A percentile compares a stretch with the other conserved stretches of the same genome.
Conservation (phyloP, 1,140 invertebrate species). For the Drosophila bifasciata region DNA sequence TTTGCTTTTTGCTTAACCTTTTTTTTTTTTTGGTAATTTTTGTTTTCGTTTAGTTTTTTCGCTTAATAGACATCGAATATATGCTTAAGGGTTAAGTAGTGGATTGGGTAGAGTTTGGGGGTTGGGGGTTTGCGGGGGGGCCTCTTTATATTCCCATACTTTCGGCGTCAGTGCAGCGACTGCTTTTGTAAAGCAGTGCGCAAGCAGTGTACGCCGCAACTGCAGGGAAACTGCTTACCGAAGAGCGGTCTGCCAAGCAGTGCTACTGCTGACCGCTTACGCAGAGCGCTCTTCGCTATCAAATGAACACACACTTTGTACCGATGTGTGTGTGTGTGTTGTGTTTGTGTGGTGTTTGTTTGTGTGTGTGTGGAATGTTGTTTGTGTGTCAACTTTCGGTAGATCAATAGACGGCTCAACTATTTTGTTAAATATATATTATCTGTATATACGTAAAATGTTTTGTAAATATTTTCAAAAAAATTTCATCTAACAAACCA, state of each 20-base stretch:
- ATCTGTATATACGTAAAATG: constrained; percentile 50
- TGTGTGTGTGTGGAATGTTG: constrained; percentile 40
- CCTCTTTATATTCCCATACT: constrained; percentile 18
- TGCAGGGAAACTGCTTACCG: constrained; percentile 22
- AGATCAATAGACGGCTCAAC: constrained; percentile 74
- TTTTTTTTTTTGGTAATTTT: constrained; percentile 27
- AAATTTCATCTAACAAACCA: constrained; percentile 80
- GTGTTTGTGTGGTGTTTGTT: constrained; percentile 31
- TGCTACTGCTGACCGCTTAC: constrained; percentile 13
- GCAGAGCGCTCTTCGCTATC: constrained; percentile 58
- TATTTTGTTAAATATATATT: constrained; percentile 59
- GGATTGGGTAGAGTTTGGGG: too few species aligned
- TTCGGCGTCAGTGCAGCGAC: constrained; percentile 10
- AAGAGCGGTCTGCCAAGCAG: constrained; percentile 42
- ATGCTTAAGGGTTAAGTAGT: constrained; percentile 64
- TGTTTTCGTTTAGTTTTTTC: constrained; percentile 28
- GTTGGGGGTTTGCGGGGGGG: constrained; percentile 23
- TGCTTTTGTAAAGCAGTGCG: constrained; percentile 46
- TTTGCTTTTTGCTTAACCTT: constrained; percentile 32
- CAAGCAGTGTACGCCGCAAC: constrained; percentile 4
- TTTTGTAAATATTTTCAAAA: constrained; percentile 71
- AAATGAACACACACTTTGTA: constrained; percentile 66
- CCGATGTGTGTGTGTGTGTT: constrained; percentile 47
- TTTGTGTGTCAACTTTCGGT: constrained; percentile 73
- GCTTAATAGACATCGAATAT: constrained; percentile 71